These are phyloP conservation scores for Paraescarpia echinospica DNA, from an alignment of 1,140 invertebrate genomes.

Conservation along the genomic window DNA sequence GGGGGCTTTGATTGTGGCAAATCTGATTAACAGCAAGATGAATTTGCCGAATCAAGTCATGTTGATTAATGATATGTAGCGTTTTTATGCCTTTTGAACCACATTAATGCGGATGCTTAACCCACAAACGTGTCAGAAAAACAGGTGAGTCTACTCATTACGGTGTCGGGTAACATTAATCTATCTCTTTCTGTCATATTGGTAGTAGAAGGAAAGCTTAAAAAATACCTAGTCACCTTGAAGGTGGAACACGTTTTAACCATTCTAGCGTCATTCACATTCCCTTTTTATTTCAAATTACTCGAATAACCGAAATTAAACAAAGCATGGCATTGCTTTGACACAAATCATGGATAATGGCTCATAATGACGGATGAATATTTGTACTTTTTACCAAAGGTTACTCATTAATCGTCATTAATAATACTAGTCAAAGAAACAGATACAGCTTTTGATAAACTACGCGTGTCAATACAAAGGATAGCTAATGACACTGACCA, in stretches of 20 bases:
- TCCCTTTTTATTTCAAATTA: background rate
- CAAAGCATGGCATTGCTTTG: background rate
- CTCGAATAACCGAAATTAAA: background rate
- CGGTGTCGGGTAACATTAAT: background rate
- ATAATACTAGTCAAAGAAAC: constrained; percentile 6
- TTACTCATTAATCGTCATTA: background rate
- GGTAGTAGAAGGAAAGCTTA: background rate
- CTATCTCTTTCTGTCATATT: background rate
- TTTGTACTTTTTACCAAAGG: background rate
- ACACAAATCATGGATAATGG: background rate
- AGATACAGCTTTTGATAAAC: background rate
- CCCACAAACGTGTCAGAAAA: background rate
- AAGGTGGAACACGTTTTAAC: background rate
- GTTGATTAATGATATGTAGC: background rate
- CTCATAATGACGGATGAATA: background rate
- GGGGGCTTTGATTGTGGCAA: background rate
- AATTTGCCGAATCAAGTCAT: background rate
- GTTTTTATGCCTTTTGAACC: constrained; percentile 5
- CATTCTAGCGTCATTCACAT: background rate
- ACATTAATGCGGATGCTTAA: background rate
- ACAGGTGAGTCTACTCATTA: background rate
- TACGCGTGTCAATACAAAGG: background rate
- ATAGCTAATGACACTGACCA: background rate
- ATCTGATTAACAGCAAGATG: background rate
- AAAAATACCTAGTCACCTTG: background rate